These are phyloP conservation scores for Callinectes sapidus DNA, from an alignment of 2,888 invertebrate genomes.

Conservation along the genomic window DNA sequence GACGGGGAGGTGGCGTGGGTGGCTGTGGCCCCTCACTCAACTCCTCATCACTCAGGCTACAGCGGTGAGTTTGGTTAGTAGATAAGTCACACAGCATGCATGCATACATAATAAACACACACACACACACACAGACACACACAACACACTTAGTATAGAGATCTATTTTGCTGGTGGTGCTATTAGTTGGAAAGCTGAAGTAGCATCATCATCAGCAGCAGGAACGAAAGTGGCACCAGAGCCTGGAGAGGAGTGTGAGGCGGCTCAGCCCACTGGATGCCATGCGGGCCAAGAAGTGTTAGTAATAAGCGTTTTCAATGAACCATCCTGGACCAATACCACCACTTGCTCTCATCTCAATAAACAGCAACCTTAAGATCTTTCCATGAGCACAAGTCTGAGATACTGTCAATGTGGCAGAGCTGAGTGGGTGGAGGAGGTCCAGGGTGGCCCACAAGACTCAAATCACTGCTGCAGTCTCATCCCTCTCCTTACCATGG, in stretches of 20 bases:
- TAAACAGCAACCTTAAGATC: not conserved
- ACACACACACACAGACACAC: not conserved
- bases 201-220: slow-evolving; percentile 13
- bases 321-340: not conserved
- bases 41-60: slow-evolving; percentile 72
- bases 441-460: slow-evolving; percentile 28
- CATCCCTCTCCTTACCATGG: slow-evolving; percentile 67
- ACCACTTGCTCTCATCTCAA: not conserved
- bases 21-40: slow-evolving; percentile 67
- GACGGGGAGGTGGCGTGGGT: slow-evolving; percentile 69
- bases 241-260: slow-evolving; percentile 22
- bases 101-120: slow-evolving; percentile 1
- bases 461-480: slow-evolving; percentile 54
- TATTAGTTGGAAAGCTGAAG: slow-evolving; percentile 18
- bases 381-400: not conserved
- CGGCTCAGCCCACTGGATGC: not conserved
- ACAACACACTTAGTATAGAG: not conserved
- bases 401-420: not conserved
- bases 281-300: slow-evolving; percentile 15
- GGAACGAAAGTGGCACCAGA: not conserved
- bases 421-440: slow-evolving; percentile 30
- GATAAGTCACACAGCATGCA: slow-evolving; percentile 37
- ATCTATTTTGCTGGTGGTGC: slow-evolving; percentile 8
- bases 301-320: not conserved
- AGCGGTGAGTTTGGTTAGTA: slow-evolving; percentile 54